Base-by-base conservation (phyloP, 2,888 invertebrate genomes). In the Sialis lutaria region DNA sequence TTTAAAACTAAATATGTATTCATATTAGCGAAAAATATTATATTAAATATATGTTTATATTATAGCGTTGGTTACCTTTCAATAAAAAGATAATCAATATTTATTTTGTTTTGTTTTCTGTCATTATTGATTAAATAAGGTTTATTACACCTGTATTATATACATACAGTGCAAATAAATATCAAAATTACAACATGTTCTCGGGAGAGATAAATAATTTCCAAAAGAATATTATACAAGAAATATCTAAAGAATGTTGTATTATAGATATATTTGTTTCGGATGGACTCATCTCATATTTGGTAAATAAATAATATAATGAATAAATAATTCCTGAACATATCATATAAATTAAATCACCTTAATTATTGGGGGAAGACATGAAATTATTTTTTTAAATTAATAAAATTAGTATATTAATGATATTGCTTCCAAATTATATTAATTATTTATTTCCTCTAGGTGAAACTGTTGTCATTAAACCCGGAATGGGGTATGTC, bases 401-500 rank as follows among this genome's bases (percentile, higher is more conserved):
- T 22, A 22, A 2, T 22, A 22, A 22, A 22, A 22, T 22, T 22
- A 22, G 22, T 4, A 22, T 2, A 22, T 22, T 22, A 22, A 22
- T 22, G 22, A 2, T 22, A 22, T 22, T 22, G 4, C 4, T 22
- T 22, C 4, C 22, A 22, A 22, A 35, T 35, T 35, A 35, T 34
- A 7, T 7, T 34, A 7, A 34, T 34, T 34, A 35, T 35, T 35
- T 35, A 35, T 9, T 9, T 9, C 2, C 8, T 54, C 49, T 40
- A 64, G 64, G 68, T 75, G 5, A 69, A 72, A 46, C 54, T 76
- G 39, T 54, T 74, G n/a, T 56, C 72, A 0, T 55, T 75, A 4
- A 70, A 76, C 54, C 76, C 76, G 0, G 67, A 67, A 54, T 73
- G 75, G 58, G 73, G 72, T 1, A 69, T 72, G 42, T 57, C 69